Conservation (phyloP, 2,113 vertebrate genomes). For the Microcebus ravelobensis region DNA sequence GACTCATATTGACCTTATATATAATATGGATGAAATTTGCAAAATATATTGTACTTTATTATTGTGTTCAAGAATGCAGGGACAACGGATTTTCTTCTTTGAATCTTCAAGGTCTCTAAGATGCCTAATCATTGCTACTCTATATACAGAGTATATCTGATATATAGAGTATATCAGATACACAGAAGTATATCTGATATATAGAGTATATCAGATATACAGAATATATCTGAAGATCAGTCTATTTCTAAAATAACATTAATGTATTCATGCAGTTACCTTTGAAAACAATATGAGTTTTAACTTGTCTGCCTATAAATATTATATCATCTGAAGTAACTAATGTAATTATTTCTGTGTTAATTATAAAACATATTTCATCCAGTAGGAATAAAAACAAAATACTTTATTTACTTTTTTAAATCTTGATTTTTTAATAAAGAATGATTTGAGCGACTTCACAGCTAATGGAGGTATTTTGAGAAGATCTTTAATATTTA, state of each 20-base stretch:
- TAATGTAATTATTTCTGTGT: not conserved
- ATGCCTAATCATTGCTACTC: not conserved
- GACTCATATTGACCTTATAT: not conserved
- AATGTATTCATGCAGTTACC: not conserved
- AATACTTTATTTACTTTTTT: not conserved
- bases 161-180: not conserved
- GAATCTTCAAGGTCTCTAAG: not conserved
- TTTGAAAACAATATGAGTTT: conserved; percentile 4
- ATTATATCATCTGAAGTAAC: not conserved
- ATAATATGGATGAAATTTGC: not conserved
- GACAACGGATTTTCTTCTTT: not conserved
- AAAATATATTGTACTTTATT: not conserved
- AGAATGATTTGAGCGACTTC: not conserved
- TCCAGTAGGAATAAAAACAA: not conserved
- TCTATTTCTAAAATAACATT: not conserved
- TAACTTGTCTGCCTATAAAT: not conserved
- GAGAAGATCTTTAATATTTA: not conserved
- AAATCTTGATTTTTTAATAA: not conserved
- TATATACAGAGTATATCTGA: too few relatives aligned
- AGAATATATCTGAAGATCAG: not conserved
- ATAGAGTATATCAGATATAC: not conserved
- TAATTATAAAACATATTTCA: not conserved
- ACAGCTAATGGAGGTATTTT: not conserved
- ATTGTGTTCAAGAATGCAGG: not conserved
- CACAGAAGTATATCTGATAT: not conserved